phyloP scores from a whole-genome alignment of 2,888 invertebrate species.

The Caenorhabditis panamensis region DNA sequence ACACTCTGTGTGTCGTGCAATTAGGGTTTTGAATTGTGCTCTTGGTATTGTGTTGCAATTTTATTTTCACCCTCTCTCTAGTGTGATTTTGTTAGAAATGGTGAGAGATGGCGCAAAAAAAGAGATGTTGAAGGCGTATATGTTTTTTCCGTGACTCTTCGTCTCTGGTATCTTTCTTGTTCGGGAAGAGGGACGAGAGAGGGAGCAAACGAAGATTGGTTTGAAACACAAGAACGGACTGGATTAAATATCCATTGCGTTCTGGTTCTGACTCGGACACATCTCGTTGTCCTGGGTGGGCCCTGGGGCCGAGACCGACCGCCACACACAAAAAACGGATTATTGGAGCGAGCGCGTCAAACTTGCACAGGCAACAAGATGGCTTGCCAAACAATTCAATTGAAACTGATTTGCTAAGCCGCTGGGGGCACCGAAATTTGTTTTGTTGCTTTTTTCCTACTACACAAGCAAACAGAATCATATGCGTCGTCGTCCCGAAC shows the following conservation, averaged over 20 bases:
- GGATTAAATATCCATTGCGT: not conserved
- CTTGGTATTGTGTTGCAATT: slow-evolving; percentile 59
- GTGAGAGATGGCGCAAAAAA: slow-evolving; percentile 4
- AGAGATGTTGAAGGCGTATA: slow-evolving; percentile 46
- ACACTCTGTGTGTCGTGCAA: slow-evolving; percentile 27
- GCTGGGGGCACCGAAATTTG: slow-evolving; percentile 10
- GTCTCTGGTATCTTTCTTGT: slow-evolving; percentile 13
- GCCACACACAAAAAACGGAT: slow-evolving; percentile 26
- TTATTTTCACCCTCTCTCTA: slow-evolving; percentile 37
- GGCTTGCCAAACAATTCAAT: slow-evolving; percentile 52
- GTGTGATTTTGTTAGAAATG: slow-evolving; percentile 31
- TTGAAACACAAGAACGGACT: slow-evolving; percentile 44
- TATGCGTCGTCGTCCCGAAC: not conserved
- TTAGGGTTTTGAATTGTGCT: slow-evolving; percentile 56
- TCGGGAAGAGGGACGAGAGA: not conserved
- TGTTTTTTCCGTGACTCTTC: slow-evolving; percentile 44
- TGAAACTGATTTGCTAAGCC: slow-evolving; percentile 47
- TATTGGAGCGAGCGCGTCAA: slow-evolving; percentile 43
- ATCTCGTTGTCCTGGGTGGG: too few relatives aligned
- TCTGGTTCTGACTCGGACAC: slow-evolving; percentile 19
- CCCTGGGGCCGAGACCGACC: not conserved
- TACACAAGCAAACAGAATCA: not conserved
- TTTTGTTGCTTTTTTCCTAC: slow-evolving; percentile 16
- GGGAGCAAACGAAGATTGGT: slow-evolving; percentile 6
- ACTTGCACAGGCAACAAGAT: slow-evolving; percentile 52